Conservation (phyloP, 2,797 vertebrate species). For the Gadopsis bispinosus region DNA sequence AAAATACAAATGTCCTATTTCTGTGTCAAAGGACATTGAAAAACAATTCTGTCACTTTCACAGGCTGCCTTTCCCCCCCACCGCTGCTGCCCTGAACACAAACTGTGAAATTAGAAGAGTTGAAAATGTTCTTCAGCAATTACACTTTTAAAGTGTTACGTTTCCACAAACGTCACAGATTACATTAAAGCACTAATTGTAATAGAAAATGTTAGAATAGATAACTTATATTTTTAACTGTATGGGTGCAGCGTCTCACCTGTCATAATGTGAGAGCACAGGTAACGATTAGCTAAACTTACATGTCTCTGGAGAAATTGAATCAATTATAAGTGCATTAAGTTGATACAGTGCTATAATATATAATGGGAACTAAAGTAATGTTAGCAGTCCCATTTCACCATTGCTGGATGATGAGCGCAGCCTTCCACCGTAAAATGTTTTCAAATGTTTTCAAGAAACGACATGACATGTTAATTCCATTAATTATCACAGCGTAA, state of each 20-base stretch:
- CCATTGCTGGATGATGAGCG: constrained; percentile 24
- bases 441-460: constrained; percentile 66
- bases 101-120: background rate
- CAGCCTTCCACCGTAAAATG: constrained; percentile 41
- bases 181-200: background rate
- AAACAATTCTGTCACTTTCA: constrained; percentile 17
- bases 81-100: background rate
- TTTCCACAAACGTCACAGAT: background rate
- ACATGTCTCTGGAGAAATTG: background rate
- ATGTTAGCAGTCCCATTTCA: constrained; percentile 34
- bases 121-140: background rate
- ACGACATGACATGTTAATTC: constrained; percentile 61
- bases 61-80: background rate
- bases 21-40: constrained; percentile 15
- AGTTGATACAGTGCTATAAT: background rate
- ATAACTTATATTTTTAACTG: background rate
- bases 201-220: background rate
- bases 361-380: background rate
- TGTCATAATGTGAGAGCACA: background rate
- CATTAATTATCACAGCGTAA: constrained; percentile 64
- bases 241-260: background rate
- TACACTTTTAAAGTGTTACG: background rate
- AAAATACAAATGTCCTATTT: constrained; percentile 46
- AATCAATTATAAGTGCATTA: background rate
- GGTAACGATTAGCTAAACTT: background rate